phyloP scores from a whole-genome alignment of 2,113 vertebrate species.

The Ifrita kowaldi region DNA sequence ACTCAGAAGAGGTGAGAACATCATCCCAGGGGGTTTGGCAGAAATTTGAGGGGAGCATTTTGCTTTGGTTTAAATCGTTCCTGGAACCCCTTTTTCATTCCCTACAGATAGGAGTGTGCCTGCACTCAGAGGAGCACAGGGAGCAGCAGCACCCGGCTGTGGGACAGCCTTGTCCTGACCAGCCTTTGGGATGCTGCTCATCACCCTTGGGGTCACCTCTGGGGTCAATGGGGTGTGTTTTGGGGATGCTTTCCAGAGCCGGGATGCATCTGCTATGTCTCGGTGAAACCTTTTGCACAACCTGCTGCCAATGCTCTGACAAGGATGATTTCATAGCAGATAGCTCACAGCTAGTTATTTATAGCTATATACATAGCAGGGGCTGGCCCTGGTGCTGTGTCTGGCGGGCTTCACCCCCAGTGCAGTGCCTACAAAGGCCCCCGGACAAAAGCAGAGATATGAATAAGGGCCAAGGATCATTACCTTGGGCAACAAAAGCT shows the following conservation, averaged over 20 bases:
- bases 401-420: neutral
- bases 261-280: neutral
- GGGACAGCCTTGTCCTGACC: neutral
- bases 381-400: neutral
- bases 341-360: neutral
- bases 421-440: neutral
- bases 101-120: neutral
- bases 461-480: conserved; percentile 64
- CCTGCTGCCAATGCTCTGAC: neutral
- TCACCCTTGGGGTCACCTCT: neutral
- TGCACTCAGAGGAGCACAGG: neutral
- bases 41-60: neutral
- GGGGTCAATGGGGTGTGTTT: neutral
- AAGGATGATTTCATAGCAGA: neutral
- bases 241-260: neutral
- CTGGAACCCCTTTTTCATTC: neutral
- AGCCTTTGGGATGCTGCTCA: neutral
- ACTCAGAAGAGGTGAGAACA: neutral
- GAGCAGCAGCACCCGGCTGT: neutral
- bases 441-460: conserved; percentile 35
- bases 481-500: conserved; percentile 62
- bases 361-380: neutral
- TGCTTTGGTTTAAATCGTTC: neutral
- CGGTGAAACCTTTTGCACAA: neutral
- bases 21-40: accelerated